Evolutionary conservation across 2,888 invertebrate genomes (phyloP).

Genomic region (Aricia artaxerxes): DNA sequence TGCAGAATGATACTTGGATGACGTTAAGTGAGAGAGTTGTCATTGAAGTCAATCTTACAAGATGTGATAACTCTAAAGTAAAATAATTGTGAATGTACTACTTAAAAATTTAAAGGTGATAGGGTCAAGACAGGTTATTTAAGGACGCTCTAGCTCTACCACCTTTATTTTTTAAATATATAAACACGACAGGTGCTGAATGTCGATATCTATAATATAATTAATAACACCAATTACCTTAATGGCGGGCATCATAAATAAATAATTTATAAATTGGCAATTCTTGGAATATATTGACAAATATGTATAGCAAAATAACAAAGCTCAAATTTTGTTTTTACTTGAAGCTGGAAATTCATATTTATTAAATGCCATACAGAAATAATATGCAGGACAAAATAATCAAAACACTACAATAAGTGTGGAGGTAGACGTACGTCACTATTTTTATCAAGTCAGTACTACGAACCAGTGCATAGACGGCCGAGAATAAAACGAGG

Average conservation of each 20-base stretch:
- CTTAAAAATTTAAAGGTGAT: not conserved
- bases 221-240: conserved; percentile 4
- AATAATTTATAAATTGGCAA: conserved; percentile 9
- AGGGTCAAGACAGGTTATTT: not conserved
- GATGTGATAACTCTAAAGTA: not conserved
- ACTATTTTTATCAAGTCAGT: not conserved
- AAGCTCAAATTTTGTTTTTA: not conserved
- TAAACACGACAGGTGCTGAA: not conserved
- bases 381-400: not conserved
- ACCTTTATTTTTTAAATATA: not conserved
- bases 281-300: not conserved
- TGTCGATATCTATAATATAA: not conserved
- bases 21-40: too few species aligned
- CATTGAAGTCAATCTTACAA: not conserved
- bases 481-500: conserved; percentile 20
- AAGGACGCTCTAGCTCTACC: not conserved
- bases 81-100: not conserved
- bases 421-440: not conserved
- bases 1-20: not conserved
- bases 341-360: not conserved
- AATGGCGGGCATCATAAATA: not conserved
- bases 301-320: not conserved
- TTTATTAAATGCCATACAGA: not conserved
- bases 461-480: not conserved
- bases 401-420: not conserved